Percentiles rank a stretch among this genome's conserved stretches.
These are phyloP conservation scores for Centropus bengalensis DNA, from an alignment of 2,113 vertebrate genomes.

Conservation along the genomic window DNA sequence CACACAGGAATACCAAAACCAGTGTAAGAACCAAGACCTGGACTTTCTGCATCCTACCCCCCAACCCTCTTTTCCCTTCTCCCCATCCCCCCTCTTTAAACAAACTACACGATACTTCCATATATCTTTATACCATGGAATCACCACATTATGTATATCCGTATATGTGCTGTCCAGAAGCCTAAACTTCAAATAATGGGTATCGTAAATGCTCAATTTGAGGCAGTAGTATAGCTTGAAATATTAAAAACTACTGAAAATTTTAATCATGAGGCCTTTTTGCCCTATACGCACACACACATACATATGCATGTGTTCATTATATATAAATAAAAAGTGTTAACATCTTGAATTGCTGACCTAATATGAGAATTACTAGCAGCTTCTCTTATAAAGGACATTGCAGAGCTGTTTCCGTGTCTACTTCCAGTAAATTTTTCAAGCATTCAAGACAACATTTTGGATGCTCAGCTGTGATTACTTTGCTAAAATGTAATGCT, in stretches of 20 bases:
- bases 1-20: neutral
- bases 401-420: conserved; percentile 29
- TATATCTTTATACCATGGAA: neutral
- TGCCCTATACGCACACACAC: neutral
- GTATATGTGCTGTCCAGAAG: neutral
- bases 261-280: neutral
- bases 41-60: neutral
- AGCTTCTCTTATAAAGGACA: conserved; percentile 24
- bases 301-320: neutral
- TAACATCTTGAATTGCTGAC: conserved; percentile 32
- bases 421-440: conserved; percentile 52
- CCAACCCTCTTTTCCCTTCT: too few species aligned
- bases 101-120: neutral
- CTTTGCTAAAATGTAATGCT: conserved; percentile 72
- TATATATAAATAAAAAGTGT: neutral
- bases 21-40: neutral
- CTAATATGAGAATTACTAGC: conserved; percentile 19
- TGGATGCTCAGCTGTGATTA: conserved; percentile 71
- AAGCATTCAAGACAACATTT: conserved; percentile 61
- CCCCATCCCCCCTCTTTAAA: neutral
- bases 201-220: neutral
- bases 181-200: neutral
- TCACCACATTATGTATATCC: neutral
- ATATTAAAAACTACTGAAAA: neutral
- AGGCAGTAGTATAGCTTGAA: neutral